Conservation (phyloP, 1,140 invertebrate species). For the Agrilus planipennis region DNA sequence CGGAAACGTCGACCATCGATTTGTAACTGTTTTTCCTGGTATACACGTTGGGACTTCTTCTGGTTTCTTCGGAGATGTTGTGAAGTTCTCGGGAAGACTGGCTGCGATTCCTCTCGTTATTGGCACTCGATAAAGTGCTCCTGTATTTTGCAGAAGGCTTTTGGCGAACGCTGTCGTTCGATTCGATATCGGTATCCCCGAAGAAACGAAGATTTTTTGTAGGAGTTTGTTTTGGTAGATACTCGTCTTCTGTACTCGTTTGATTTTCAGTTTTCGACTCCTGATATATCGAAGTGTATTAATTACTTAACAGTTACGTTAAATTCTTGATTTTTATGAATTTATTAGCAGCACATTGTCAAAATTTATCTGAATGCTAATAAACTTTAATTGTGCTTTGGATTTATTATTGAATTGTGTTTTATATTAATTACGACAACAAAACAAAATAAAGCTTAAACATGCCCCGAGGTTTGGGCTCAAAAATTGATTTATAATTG, state of each 20-base stretch:
- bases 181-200: slow-evolving; percentile 66
- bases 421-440: too few species aligned
- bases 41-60: slow-evolving; percentile 12
- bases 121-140: slow-evolving; percentile 11
- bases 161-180: slow-evolving; percentile 40
- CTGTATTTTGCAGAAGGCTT: slow-evolving; percentile 27
- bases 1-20: slow-evolving; percentile 26
- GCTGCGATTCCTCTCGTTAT: slow-evolving; percentile 10
- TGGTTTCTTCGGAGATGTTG: slow-evolving; percentile 44
- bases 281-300: too few species aligned
- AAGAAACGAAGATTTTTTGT: slow-evolving; percentile 66
- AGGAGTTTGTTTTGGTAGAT: slow-evolving; percentile 33
- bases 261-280: too few species aligned
- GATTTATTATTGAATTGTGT: too few species aligned
- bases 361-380: too few species aligned
- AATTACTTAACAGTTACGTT: too few species aligned
- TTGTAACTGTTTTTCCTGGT: slow-evolving; percentile 21
- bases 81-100: slow-evolving; percentile 41
- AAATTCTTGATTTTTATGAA: too few species aligned
- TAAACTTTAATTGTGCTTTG: too few species aligned
- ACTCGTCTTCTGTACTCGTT: slow-evolving; percentile 31
- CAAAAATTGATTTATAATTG: too few species aligned
- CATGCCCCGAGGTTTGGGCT: too few species aligned
- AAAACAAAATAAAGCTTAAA: too few species aligned
- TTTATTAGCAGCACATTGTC: too few species aligned